These are phyloP conservation scores for Dysdera silvatica DNA, from an alignment of 1,140 invertebrate genomes.

Conservation along the genomic window DNA sequence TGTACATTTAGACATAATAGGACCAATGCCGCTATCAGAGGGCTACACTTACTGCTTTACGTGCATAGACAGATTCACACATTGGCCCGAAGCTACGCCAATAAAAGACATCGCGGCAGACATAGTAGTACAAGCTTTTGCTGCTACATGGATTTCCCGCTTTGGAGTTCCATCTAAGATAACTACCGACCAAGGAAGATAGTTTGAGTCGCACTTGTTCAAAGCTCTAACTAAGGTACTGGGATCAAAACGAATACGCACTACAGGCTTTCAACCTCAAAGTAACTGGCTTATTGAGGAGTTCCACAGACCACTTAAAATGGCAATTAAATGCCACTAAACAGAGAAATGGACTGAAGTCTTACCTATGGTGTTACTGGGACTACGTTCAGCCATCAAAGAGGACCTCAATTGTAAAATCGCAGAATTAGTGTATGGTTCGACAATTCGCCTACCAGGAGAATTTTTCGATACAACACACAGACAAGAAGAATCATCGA, in stretches of 20 bases:
- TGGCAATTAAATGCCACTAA: slow-evolving; percentile 28
- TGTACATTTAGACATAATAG: not conserved
- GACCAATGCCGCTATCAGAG: not conserved
- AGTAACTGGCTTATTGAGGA: slow-evolving; percentile 41
- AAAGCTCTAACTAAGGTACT: not conserved
- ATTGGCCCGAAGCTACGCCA: not conserved
- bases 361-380: slow-evolving; percentile 40
- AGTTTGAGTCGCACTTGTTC: slow-evolving; percentile 38
- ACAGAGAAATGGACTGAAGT: not conserved
- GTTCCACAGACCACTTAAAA: slow-evolving; percentile 44
- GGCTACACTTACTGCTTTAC: not conserved
- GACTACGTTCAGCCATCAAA: slow-evolving; percentile 33
- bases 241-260: not conserved
- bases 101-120: not conserved
- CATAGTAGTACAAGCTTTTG: not conserved
- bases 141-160: not conserved
- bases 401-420: slow-evolving; percentile 31
- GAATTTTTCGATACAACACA: slow-evolving; percentile 22
- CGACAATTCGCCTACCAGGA: slow-evolving; percentile 23
- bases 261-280: slow-evolving; percentile 34
- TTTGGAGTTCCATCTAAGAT: slow-evolving; percentile 21
- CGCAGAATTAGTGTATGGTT: slow-evolving; percentile 32
- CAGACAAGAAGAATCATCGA: too few species aligned
- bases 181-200: slow-evolving; percentile 44
- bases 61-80: not conserved